Percentiles rank a stretch among this genome's conserved stretches.
Evolutionary conservation across 1,140 invertebrate genomes (phyloP).

Genomic region (Trissolcus basalis): DNA sequence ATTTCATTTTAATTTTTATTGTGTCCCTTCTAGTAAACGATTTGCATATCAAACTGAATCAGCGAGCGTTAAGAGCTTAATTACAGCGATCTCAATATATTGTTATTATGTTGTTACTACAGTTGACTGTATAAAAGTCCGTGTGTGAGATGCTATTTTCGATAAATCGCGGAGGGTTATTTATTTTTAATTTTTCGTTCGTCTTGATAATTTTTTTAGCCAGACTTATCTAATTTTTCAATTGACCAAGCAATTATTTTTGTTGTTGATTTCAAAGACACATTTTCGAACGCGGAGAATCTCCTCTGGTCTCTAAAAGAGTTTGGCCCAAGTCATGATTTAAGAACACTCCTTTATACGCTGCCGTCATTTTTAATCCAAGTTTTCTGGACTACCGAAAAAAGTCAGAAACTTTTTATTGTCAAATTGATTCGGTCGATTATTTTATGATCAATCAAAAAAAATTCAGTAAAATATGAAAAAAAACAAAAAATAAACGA

Average conservation of each 20-base stretch:
- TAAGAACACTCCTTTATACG: slow-evolving; percentile 14
- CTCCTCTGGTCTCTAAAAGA: too few species aligned
- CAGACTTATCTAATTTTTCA: background rate
- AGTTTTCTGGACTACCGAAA: slow-evolving; percentile 8
- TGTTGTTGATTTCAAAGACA: too few species aligned
- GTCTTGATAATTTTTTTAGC: background rate
- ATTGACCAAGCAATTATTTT: too few species aligned
- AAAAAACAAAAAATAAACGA: background rate
- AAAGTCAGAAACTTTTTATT: too few species aligned
- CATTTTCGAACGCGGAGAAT: too few species aligned
- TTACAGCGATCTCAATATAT: slow-evolving; percentile 53
- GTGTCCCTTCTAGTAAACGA: slow-evolving; percentile 3
- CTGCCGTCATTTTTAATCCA: slow-evolving; percentile 31
- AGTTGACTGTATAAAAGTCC: slow-evolving; percentile 53
- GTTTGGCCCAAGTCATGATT: too few species aligned
- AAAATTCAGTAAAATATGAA: too few species aligned
- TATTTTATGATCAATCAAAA: slow-evolving; percentile 30
- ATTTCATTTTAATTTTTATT: background rate
- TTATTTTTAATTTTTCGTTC: slow-evolving; percentile 47
- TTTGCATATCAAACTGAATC: slow-evolving; percentile 30
- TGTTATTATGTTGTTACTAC: slow-evolving; percentile 56
- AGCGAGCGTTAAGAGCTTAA: slow-evolving; percentile 49
- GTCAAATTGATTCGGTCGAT: slow-evolving; percentile 2
- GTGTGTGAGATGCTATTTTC: slow-evolving; percentile 55
- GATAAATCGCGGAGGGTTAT: slow-evolving; percentile 51